These are phyloP conservation scores for Brenthis ino DNA, from an alignment of 2,888 invertebrate genomes.

Conservation along the genomic window DNA sequence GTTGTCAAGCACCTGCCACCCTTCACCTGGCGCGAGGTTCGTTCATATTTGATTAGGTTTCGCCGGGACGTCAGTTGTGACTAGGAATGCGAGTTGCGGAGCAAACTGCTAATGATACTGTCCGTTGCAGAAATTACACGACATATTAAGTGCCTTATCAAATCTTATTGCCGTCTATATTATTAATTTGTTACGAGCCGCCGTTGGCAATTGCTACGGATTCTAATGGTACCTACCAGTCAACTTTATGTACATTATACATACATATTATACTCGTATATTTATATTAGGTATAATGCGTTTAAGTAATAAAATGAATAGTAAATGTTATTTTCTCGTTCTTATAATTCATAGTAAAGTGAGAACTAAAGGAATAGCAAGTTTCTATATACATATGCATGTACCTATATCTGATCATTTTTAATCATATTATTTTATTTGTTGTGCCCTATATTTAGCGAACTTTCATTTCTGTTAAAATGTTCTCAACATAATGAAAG, in stretches of 20 bases:
- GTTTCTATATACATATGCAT: too few species aligned
- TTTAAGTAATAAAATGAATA: background rate
- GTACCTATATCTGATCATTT: too few species aligned
- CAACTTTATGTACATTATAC: too few species aligned
- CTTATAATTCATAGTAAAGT: too few species aligned
- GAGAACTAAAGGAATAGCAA: too few species aligned
- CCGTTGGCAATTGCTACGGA: slow-evolving; percentile 12
- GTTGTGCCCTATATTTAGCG: background rate
- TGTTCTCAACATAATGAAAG: background rate
- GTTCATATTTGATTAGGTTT: slow-evolving; percentile 77
- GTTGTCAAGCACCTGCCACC: slow-evolving; percentile 73
- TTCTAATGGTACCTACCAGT: slow-evolving; percentile 8
- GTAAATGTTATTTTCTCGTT: background rate
- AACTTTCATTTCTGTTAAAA: background rate
- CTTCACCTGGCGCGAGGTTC: slow-evolving; percentile 69
- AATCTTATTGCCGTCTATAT: slow-evolving; percentile 17
- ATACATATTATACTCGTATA: too few species aligned
- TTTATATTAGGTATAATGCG: background rate
- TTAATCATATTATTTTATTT: too few species aligned
- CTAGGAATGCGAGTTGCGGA: slow-evolving; percentile 50
- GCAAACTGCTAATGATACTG: slow-evolving; percentile 39
- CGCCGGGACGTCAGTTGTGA: slow-evolving; percentile 65
- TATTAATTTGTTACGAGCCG: slow-evolving; percentile 13
- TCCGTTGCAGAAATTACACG: slow-evolving; percentile 26
- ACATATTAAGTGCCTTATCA: slow-evolving; percentile 29